Percentiles rank a stretch among this genome's conserved stretches.
phyloP scores from a whole-genome alignment of 2,113 vertebrate species.

The Podiceps cristatus region DNA sequence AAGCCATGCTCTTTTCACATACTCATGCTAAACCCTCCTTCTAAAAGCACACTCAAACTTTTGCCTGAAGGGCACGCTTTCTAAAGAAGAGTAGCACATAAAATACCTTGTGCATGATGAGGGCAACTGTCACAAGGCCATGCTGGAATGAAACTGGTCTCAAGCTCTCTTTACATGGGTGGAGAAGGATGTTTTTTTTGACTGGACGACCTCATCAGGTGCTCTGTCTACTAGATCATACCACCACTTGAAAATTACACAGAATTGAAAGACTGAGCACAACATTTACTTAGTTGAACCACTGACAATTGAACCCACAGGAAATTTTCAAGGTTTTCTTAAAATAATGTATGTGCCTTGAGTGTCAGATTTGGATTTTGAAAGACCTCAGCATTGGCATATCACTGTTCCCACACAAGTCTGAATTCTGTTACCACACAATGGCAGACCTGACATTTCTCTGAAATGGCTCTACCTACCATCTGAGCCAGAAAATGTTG shows the following conservation, averaged over 20 bases:
- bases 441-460: slow-evolving; percentile 28
- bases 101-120: neutral
- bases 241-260: neutral
- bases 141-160: neutral
- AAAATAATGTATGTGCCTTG: neutral
- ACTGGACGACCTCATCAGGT: neutral
- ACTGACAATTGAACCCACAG: neutral
- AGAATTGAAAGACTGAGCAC: neutral
- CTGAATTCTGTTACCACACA: neutral
- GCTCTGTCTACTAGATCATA: neutral
- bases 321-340: neutral
- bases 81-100: neutral
- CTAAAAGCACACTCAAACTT: neutral
- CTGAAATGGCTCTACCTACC: neutral
- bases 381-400: neutral
- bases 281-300: neutral
- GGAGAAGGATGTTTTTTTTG: neutral
- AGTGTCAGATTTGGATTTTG: neutral
- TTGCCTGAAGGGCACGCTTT: neutral
- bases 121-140: rapidly evolving
- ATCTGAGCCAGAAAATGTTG: slow-evolving; percentile 30
- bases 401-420: neutral
- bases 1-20: neutral
- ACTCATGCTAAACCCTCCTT: neutral
- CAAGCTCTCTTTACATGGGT: rapidly evolving